A percentile compares a stretch with the other conserved stretches of the same genome.
Evolutionary conservation across 2,113 vertebrate genomes (phyloP).

Genomic region (Struthidea cinerea): DNA sequence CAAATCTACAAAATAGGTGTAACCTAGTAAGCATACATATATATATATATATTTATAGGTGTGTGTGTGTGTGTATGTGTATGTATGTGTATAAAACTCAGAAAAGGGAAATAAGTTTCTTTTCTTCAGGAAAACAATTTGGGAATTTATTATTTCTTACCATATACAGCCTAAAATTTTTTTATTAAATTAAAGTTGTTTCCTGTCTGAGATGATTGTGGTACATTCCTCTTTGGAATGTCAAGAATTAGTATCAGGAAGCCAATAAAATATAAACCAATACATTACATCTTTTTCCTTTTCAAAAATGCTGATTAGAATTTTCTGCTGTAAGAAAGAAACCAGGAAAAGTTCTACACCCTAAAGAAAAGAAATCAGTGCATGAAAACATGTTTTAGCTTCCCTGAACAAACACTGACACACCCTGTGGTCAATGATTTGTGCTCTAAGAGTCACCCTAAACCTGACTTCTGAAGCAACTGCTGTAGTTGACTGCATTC

Average conservation of each 20-base stretch:
- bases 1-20: neutral
- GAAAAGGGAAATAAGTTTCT: neutral
- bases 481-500: neutral
- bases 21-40: neutral
- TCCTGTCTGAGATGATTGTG: neutral
- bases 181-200: neutral
- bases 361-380: neutral
- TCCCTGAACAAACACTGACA: neutral
- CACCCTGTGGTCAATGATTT: neutral
- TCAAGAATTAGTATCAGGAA: neutral
- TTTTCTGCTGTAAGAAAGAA: neutral
- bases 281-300: neutral
- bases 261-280: neutral
- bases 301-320: neutral
- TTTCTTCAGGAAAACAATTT: neutral
- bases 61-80: neutral
- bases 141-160: neutral
- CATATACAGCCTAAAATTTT: neutral
- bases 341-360: neutral
- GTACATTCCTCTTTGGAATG: neutral
- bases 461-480: neutral
- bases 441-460: neutral
- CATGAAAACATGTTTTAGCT: neutral
- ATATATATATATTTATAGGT: rapidly evolving
- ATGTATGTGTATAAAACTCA: neutral